These are phyloP conservation scores for Brachystomella parvula DNA, from an alignment of 1,140 invertebrate genomes.

Conservation along the genomic window DNA sequence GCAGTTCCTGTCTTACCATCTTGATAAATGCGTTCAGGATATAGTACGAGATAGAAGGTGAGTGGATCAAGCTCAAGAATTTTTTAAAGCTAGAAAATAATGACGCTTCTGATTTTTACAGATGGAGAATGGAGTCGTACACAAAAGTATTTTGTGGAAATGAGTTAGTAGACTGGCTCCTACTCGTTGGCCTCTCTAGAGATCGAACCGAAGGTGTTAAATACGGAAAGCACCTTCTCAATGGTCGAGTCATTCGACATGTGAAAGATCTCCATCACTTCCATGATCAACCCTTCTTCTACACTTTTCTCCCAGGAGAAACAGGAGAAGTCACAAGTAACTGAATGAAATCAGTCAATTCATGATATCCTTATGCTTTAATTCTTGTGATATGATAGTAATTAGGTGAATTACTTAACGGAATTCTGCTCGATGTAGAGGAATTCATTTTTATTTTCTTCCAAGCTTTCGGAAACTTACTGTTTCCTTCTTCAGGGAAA, in stretches of 20 bases:
- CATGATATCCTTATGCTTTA: too few relatives aligned
- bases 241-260: constrained; percentile 73
- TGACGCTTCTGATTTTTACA: constrained; percentile 36
- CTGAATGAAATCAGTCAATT: too few relatives aligned
- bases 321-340: background rate
- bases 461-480: too few relatives aligned
- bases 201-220: constrained; percentile 66
- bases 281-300: constrained; percentile 48
- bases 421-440: too few relatives aligned
- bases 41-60: constrained; percentile 66
- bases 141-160: constrained; percentile 70
- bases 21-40: constrained; percentile 66
- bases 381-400: too few relatives aligned
- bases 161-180: constrained; percentile 77
- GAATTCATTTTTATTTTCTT: too few relatives aligned
- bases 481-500: too few relatives aligned
- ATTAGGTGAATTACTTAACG: too few relatives aligned
- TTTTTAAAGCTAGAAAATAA: constrained; percentile 13
- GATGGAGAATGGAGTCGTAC: constrained; percentile 65
- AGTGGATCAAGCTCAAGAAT: constrained; percentile 19
- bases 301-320: constrained; percentile 39
- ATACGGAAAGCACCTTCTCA: constrained; percentile 73
- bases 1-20: constrained; percentile 76
- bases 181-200: constrained; percentile 63
- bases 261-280: constrained; percentile 74